A percentile compares a stretch with the other conserved stretches of the same genome.
phyloP scores from a whole-genome alignment of 2,888 invertebrate genomes.

The Troides helena region DNA sequence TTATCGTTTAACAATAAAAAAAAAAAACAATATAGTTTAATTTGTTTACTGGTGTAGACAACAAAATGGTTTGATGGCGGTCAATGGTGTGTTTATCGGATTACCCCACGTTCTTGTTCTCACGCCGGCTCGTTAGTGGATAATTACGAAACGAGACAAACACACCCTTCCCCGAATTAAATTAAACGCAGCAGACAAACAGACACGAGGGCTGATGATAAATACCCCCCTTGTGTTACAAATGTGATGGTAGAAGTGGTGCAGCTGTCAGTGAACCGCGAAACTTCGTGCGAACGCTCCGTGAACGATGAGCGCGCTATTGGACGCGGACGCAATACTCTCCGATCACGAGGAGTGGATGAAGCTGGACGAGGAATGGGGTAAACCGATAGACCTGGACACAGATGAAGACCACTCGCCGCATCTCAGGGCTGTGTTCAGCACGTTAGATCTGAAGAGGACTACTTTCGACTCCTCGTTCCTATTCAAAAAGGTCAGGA shows the following conservation, averaged over 20 bases:
- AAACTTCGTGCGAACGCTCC: constrained; percentile 6
- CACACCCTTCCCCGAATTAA: constrained; percentile 21
- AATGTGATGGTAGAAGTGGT: background rate
- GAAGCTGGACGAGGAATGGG: constrained; percentile 65
- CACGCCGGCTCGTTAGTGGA: constrained; percentile 26
- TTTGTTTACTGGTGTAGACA: constrained; percentile 17
- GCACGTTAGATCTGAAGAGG: constrained; percentile 55
- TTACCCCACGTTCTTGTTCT: constrained; percentile 18
- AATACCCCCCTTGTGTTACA: constrained; percentile 9
- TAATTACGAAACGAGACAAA: constrained; percentile 25
- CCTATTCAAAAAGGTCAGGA: constrained; percentile 57
- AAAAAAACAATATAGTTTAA: constrained; percentile 4
- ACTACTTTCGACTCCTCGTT: constrained; percentile 68
- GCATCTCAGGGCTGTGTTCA: constrained; percentile 50
- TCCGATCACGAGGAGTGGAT: constrained; percentile 66
- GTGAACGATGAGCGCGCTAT: constrained; percentile 42
- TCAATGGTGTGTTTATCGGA: constrained; percentile 12
- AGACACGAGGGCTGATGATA: constrained; percentile 12
- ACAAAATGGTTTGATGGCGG: constrained; percentile 7
- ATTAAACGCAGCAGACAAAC: constrained; percentile 15
- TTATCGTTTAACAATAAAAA: background rate
- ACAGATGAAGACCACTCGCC: constrained; percentile 52
- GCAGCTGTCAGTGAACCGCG: constrained; percentile 9
- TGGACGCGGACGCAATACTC: constrained; percentile 60
- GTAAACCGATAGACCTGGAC: constrained; percentile 63